Conservation (phyloP, 2,888 invertebrate genomes). For the Neoaliturus tenellus region DNA sequence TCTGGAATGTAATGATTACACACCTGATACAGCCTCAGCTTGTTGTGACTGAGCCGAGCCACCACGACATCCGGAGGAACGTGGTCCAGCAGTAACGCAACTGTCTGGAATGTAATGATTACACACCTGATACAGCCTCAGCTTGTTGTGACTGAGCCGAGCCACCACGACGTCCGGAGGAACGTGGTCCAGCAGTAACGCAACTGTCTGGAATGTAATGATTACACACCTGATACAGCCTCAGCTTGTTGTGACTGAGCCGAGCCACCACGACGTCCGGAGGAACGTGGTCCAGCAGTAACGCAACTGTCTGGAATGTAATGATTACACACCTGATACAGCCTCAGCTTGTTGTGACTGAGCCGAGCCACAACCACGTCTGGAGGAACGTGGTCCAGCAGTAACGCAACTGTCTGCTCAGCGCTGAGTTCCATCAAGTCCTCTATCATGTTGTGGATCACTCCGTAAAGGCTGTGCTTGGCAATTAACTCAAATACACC, state of each 20-base stretch:
- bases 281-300: constrained; percentile 79
- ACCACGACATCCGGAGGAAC: too few relatives aligned
- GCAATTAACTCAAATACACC: constrained; percentile 94
- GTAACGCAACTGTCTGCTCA: constrained; percentile 87
- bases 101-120: too few relatives aligned
- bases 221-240: constrained; percentile 82
- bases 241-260: constrained; percentile 83
- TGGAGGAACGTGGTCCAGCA: constrained; percentile 79
- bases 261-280: constrained; percentile 89
- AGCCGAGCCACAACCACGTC: constrained; percentile 90
- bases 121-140: constrained; percentile 84
- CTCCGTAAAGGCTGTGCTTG: constrained; percentile 87
- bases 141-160: constrained; percentile 83
- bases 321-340: constrained; percentile 80
- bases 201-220: constrained; percentile 75
- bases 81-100: too few relatives aligned
- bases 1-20: too few relatives aligned
- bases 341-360: constrained; percentile 81
- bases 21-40: too few relatives aligned
- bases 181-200: constrained; percentile 78
- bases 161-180: constrained; percentile 88
- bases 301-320: constrained; percentile 78
- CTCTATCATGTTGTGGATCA: constrained; percentile 91
- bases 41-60: too few relatives aligned
- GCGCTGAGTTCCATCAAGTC: constrained; percentile 87